Base-by-base conservation (phyloP, 2,888 invertebrate species). In the Lasioglossum marginatum region DNA sequence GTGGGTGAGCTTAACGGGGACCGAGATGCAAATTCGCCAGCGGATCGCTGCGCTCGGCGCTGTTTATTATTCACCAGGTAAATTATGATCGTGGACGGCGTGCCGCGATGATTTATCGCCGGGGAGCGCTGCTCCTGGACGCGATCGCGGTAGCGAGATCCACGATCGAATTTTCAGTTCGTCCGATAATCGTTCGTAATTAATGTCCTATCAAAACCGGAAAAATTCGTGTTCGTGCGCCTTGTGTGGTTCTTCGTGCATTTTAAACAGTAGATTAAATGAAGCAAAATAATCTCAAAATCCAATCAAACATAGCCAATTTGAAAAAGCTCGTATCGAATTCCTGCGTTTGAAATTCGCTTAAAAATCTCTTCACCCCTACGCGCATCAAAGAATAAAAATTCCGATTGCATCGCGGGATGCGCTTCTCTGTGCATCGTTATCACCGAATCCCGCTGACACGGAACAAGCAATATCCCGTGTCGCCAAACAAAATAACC, bases 1-100 rank as follows among this genome's bases (percentile, higher is more conserved):
- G 86, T 86, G 86, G 86, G 82, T 73, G 85, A 34, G 79, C 68
- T 68, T 84, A 78, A 79, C 81, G 85, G 68, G 66, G 81, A 66
- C 81, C n/a, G 71, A 68, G 43, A 81, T 85, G 84, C 85, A 81
- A 85, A 86, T 86, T 79, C 76, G 86, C 81, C 23, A 57, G 81
- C 40, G 86, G 79, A 85, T 85, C 75, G 78, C 72, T 76, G 52
- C 19, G 8, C 52, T 68, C 68, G 68, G 12, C 8, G 79, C 82
- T 45, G 76, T 85, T 86, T 79, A 82, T 86, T 86, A 85, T 74
- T 70, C 86, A 45, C 68, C 37, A 52, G 40, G 43, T 86, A 82
- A 86, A 79, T 86, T 79, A 85, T 73, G 86, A 79, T 77, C 57
- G 72, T 34, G 66, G 71, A 23, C 19, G 75, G 76, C 72, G 86